Evolutionary conservation across 2,797 vertebrate species (phyloP).

Genomic region (Helarctos malayanus): DNA sequence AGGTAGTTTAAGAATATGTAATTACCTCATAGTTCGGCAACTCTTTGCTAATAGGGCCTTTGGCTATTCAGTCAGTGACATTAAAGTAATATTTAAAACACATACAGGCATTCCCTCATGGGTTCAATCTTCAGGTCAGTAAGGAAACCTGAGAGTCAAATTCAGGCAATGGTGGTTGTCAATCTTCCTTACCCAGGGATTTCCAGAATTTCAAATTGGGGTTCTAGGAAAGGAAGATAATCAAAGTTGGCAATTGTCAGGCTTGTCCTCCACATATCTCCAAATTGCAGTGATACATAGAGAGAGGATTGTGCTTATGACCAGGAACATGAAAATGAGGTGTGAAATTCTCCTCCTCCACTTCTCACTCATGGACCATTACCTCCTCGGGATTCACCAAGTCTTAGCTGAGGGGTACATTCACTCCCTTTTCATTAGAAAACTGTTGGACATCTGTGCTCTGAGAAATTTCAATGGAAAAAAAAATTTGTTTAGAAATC

Average conservation of each 20-base stretch:
- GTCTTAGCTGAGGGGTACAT: neutral
- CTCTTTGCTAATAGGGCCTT: neutral
- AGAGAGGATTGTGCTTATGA: neutral
- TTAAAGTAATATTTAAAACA: neutral
- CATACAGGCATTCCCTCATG: neutral
- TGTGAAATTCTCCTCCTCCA: neutral
- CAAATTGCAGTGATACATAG: neutral
- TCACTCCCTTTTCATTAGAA: neutral
- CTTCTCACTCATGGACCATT: neutral
- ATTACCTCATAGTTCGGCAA: conserved; percentile 13
- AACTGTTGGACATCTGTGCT: neutral
- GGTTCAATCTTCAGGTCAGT: neutral
- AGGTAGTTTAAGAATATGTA: neutral
- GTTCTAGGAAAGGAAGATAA: neutral
- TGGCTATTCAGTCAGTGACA: neutral
- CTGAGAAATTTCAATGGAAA: conserved; percentile 29
- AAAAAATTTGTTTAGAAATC: conserved; percentile 33
- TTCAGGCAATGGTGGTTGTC: neutral
- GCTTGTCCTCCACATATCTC: neutral
- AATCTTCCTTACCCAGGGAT: neutral
- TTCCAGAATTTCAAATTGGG: conserved; percentile 37
- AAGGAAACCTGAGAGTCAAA: neutral
- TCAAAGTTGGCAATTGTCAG: neutral
- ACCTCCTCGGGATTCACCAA: neutral
- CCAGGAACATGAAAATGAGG: neutral